These are phyloP conservation scores for Pseudanteris insignis DNA, from an alignment of 2,888 invertebrate genomes.

Conservation along the genomic window DNA sequence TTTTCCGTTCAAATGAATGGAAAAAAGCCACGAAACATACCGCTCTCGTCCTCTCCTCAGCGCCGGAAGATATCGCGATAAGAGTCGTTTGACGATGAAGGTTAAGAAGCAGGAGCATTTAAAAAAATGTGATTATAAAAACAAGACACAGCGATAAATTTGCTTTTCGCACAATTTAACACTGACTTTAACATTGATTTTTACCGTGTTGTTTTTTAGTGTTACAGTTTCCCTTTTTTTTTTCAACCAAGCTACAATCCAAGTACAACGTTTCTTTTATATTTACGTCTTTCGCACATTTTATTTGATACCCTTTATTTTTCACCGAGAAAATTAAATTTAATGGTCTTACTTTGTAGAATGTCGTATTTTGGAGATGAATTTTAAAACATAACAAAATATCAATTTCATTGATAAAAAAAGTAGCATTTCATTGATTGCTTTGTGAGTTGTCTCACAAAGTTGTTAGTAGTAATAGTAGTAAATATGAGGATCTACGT, in stretches of 20 bases:
- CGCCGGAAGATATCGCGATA: constrained; percentile 59
- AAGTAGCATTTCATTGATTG: constrained; percentile 16
- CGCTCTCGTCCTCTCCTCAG: too few species aligned
- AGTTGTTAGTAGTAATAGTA: too few species aligned
- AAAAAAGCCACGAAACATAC: constrained; percentile 52
- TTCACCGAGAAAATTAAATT: constrained; percentile 35
- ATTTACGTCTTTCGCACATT: constrained; percentile 43
- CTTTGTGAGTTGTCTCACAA: too few species aligned
- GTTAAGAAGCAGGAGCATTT: constrained; percentile 28
- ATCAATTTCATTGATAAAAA: constrained; percentile 22
- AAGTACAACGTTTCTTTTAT: constrained; percentile 32
- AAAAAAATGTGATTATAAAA: constrained; percentile 49
- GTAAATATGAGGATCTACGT: too few species aligned
- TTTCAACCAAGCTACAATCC: constrained; percentile 36
- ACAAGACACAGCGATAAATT: constrained; percentile 44
- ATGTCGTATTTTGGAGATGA: constrained; percentile 22
- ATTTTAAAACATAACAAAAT: constrained; percentile 7
- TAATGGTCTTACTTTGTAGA: constrained; percentile 18
- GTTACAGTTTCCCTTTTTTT: too few species aligned
- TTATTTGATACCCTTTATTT: constrained; percentile 33
- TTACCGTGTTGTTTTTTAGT: constrained; percentile 36
- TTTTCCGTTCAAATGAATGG: constrained; percentile 51
- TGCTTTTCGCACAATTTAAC: constrained; percentile 43
- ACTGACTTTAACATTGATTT: constrained; percentile 41
- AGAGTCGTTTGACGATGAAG: constrained; percentile 49